These are phyloP conservation scores for Lindbergichthys nudifrons DNA, from an alignment of 2,797 vertebrate genomes.

Conservation along the genomic window DNA sequence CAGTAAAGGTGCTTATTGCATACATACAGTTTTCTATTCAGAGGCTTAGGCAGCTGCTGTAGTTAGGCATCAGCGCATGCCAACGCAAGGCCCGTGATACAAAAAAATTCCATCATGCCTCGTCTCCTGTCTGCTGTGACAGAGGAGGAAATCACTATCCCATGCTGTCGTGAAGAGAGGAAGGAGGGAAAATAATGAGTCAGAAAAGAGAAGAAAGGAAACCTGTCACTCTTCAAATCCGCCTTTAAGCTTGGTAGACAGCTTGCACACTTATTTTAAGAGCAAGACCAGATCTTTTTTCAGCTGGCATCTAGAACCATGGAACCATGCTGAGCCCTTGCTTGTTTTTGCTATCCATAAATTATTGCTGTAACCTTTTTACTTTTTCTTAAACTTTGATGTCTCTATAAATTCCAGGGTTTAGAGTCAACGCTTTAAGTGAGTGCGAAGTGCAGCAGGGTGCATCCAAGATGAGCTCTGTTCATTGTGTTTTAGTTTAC, in stretches of 20 bases:
- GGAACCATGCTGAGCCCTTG: constrained; percentile 10
- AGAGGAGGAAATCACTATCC: constrained; percentile 68
- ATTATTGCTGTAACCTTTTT: constrained; percentile 38
- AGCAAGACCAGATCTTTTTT: constrained; percentile 48
- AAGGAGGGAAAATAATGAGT: constrained; percentile 74
- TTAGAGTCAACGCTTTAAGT: constrained; percentile 39
- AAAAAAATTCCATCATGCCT: constrained; percentile 75
- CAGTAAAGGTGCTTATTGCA: constrained; percentile 71
- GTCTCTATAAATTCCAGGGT: constrained; percentile 35
- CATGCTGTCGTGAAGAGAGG: constrained; percentile 56
- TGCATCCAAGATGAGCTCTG: constrained; percentile 46
- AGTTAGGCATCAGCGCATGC: constrained; percentile 53
- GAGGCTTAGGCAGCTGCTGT: constrained; percentile 45
- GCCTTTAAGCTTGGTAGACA: constrained; percentile 57
- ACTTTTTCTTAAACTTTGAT: constrained; percentile 24
- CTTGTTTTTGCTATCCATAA: constrained; percentile 11
- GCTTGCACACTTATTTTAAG: constrained; percentile 72
- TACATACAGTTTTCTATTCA: constrained; percentile 21
- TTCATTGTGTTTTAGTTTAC: constrained; percentile 67
- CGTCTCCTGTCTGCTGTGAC: constrained; percentile 66
- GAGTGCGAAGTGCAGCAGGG: constrained; percentile 49
- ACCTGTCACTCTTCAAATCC: constrained; percentile 74
- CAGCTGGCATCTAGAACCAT: constrained; percentile 38
- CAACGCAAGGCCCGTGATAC: constrained; percentile 45
- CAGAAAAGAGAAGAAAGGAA: constrained; percentile 70